These are phyloP conservation scores for Propithecus deckenii DNA, from an alignment of 2,797 vertebrate species.

Conservation along the genomic window DNA sequence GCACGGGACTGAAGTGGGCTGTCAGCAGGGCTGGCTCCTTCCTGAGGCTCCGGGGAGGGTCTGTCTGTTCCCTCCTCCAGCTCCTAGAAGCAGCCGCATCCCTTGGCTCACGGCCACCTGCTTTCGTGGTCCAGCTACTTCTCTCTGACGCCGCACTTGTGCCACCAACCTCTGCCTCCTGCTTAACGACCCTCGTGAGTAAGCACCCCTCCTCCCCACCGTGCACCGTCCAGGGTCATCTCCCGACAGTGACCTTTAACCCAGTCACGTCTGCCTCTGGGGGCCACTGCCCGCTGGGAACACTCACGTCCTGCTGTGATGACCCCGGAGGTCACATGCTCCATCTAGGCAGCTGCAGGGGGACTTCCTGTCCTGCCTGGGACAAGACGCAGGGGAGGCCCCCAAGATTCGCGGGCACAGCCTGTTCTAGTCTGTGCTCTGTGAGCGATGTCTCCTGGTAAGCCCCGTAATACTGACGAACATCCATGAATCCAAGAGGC, in stretches of 20 bases:
- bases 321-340: not conserved
- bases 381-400: not conserved
- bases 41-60: not conserved
- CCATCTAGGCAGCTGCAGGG: rapidly evolving
- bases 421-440: not conserved
- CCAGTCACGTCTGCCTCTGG: no score
- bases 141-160: not conserved
- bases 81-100: not conserved
- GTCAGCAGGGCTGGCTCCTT: rapidly evolving
- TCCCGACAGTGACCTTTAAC: no score
- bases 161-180: not conserved
- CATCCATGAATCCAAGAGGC: not conserved
- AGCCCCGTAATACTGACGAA: no score
- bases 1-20: not conserved
- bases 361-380: not conserved
- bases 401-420: not conserved
- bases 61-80: not conserved
- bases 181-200: not conserved
- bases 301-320: no score
- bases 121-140: not conserved
- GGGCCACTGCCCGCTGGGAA: no score
- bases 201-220: not conserved
- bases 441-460: rapidly evolving
- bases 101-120: not conserved
- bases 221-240: not conserved